Evolutionary conservation across 2,888 invertebrate genomes (phyloP), one percentile per base, ranked within the genome.

Genomic region (Drosophila pullipes): DNA sequence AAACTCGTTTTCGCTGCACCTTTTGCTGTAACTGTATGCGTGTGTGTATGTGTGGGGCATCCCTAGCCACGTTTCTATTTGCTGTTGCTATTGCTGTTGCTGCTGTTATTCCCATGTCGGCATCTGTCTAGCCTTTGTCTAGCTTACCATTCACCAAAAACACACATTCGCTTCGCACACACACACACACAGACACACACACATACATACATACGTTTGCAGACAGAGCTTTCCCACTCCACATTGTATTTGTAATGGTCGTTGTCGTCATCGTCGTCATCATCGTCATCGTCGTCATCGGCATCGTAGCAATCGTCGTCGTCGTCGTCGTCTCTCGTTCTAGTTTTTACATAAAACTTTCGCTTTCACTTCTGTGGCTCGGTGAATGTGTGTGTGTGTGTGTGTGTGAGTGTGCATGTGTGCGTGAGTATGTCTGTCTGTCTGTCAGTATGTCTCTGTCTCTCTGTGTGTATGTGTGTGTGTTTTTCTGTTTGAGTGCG

Each of bases 301-400:
- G 54, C 57, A 11, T 69, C 68, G 37, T 60, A 60, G 25, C 61
- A 66, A 52, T 60, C 75, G 18, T 54, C 54, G 39, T 22, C 66
- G 52, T 71, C 52, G 41, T 53, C 60, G 59, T 74, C 59, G 80
- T 68, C 60, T 61, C 88, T 83, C 75, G 73, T 71, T 74, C 72
- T 86, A 90, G 86, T 86, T 86, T 86, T 90, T 88, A 85, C 86
- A 87, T 72, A 88, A 88, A 84, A 88, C 87, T 90, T 88, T 90
- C 87, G 78, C 84, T 88, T 89, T 88, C 84, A 54, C 60, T 69
- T 63, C 62, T 53, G 37, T 61, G 65, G 55, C 76, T 60, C 76
- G 57, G 75, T 11, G 16, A 47, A 58, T 33, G 60, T 55, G 33
- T 53, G 35, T 57, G 37, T 44, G 52, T 50, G 58, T n/a, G n/a